Evolutionary conservation across 2,797 vertebrate species (phyloP).

Genomic region (Poeciliopsis gracilis): DNA sequence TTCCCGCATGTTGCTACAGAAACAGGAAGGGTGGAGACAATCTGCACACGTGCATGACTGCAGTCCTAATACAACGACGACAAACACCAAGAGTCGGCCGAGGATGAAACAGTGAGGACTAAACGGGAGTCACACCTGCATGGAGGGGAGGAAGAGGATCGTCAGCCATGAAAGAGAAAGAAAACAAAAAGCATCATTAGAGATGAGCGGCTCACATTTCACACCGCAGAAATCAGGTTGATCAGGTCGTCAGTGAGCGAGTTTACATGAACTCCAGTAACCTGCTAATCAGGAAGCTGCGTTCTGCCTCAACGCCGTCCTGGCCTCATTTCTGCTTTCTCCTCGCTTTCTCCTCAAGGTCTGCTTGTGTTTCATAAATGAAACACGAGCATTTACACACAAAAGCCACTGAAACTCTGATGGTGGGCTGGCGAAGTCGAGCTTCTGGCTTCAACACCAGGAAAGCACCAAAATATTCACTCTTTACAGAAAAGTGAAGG

Average conservation of each 20-base stretch:
- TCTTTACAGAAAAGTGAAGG: not conserved
- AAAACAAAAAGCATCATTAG: constrained; percentile 3
- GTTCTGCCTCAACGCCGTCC: not conserved
- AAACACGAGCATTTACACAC: not conserved
- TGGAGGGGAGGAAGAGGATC: not conserved
- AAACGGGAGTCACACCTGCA: constrained; percentile 44
- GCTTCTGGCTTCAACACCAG: not conserved
- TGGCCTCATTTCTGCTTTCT: constrained; percentile 5
- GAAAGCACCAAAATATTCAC: not conserved
- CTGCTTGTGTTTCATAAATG: no score
- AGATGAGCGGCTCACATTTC: constrained; percentile 2
- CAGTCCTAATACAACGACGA: not conserved
- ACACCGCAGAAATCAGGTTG: constrained; percentile 34
- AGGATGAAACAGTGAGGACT: not conserved
- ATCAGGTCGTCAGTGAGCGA: not conserved
- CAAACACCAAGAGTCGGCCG: not conserved
- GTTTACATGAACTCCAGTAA: constrained; percentile 10
- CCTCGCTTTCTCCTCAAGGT: not conserved
- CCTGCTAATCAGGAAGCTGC: not conserved
- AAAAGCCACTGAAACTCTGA: not conserved
- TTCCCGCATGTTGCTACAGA: not conserved
- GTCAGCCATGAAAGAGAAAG: constrained; percentile 44
- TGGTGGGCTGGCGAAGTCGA: not conserved
- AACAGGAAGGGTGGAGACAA: constrained; percentile 42
- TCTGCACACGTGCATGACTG: constrained; percentile 16